A percentile compares a stretch with the other conserved stretches of the same genome.
Conservation (phyloP, 1,140 invertebrate species). For the Brachionus angularis region DNA sequence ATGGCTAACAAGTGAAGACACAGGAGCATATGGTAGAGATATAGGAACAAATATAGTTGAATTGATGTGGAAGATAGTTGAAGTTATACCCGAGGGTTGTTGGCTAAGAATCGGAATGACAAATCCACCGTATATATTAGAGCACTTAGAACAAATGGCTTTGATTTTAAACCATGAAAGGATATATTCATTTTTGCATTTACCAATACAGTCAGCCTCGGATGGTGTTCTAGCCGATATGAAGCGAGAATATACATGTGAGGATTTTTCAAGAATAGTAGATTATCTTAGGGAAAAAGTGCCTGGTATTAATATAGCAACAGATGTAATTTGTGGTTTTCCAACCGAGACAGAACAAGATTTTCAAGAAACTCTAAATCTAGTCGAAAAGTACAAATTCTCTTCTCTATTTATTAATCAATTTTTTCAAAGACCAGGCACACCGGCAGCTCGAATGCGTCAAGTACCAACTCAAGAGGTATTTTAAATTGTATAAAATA, state of each 20-base stretch:
- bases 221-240: conserved; percentile 88
- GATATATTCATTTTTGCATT: conserved; percentile 90
- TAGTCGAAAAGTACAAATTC: conserved; percentile 83
- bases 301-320: conserved; percentile 83
- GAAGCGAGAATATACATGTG: conserved; percentile 85
- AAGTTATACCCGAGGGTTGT: conserved; percentile 83
- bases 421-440: conserved; percentile 90
- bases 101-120: conserved; percentile 88
- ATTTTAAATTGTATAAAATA: conserved; percentile 40
- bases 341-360: conserved; percentile 87
- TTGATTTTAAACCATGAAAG: conserved; percentile 79
- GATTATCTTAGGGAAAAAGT: conserved; percentile 74
- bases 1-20: conserved; percentile 98
- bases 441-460: conserved; percentile 82
- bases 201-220: conserved; percentile 93
- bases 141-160: conserved; percentile 82
- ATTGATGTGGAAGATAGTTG: conserved; percentile 77
- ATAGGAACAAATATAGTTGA: conserved; percentile 80
- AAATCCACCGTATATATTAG: conserved; percentile 94
- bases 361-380: conserved; percentile 78
- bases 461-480: conserved; percentile 72
- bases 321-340: conserved; percentile 97
- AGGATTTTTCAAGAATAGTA: conserved; percentile 83
- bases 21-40: conserved; percentile 91
- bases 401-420: conserved; percentile 95